Conservation (phyloP, 2,888 invertebrate species). For the Spodoptera littoralis region DNA sequence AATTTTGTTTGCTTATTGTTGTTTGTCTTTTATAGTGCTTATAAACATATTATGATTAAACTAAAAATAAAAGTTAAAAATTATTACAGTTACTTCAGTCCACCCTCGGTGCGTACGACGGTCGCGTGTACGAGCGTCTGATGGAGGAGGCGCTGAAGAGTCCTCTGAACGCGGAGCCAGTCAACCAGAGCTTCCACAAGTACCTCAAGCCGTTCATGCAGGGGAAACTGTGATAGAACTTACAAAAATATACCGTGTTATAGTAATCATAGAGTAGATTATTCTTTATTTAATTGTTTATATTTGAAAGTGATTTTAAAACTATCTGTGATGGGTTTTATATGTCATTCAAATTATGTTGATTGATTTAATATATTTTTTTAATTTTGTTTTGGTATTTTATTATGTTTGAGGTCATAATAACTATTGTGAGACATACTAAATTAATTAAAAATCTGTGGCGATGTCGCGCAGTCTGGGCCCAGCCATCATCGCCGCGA, state of each 20-base stretch:
- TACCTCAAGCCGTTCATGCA: constrained; percentile 94
- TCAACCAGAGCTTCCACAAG: constrained; percentile 91
- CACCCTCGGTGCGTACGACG: constrained; percentile 93
- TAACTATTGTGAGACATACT: no score
- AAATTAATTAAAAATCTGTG: no score
- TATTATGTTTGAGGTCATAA: no score
- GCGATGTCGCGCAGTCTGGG: no score
- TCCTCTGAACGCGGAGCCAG: constrained; percentile 93
- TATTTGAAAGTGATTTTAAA: background rate
- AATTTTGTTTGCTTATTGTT: no score
- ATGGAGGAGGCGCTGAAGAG: constrained; percentile 93
- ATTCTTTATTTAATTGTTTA: constrained; percentile 1
- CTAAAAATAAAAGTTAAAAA: no score
- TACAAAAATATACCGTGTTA: constrained; percentile 7
- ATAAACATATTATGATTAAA: no score
- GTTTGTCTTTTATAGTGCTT: no score
- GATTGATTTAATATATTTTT: no score
- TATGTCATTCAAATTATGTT: no score
- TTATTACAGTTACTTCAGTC: constrained; percentile 83
- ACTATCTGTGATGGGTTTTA: constrained; percentile 25
- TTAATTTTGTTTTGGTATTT: no score
- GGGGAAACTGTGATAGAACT: constrained; percentile 89
- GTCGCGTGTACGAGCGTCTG: constrained; percentile 93
- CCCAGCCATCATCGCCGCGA: no score
- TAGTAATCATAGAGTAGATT: background rate